These are phyloP conservation scores for Camponotus vicinus DNA, from an alignment of 1,140 invertebrate genomes.

Conservation along the genomic window DNA sequence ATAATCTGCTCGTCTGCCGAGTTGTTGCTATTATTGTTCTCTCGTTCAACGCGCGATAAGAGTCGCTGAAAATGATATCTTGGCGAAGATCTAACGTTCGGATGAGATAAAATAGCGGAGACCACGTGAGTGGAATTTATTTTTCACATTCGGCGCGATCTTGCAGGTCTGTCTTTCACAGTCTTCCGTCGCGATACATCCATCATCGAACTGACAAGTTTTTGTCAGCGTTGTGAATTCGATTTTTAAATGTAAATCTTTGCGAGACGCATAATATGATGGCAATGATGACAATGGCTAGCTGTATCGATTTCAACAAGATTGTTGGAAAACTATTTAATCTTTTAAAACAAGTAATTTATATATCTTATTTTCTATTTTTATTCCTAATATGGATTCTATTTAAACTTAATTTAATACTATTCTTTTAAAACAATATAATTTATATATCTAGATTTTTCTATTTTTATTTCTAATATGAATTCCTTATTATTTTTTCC, in stretches of 20 bases:
- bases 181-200: not conserved
- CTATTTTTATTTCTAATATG: too few species aligned
- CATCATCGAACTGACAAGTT: not conserved
- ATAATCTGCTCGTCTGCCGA: too few species aligned
- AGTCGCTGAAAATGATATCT: not conserved
- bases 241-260: too few species aligned
- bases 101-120: not conserved
- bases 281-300: too few species aligned
- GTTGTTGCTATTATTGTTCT: not conserved
- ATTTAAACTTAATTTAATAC: too few species aligned
- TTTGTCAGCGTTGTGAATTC: too few species aligned
- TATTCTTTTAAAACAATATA: too few species aligned
- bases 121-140: not conserved
- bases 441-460: too few species aligned
- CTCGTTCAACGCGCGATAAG: not conserved
- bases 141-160: not conserved
- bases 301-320: not conserved
- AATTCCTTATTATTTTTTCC: too few species aligned
- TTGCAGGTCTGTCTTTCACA: not conserved
- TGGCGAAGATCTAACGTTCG: not conserved
- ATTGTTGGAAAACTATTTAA: not conserved
- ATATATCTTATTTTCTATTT: not conserved
- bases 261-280: not conserved
- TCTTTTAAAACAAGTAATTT: not conserved
- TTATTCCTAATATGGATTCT: too few species aligned